These are phyloP conservation scores for Plebejus argus DNA, from an alignment of 2,888 invertebrate species.

Conservation along the genomic window DNA sequence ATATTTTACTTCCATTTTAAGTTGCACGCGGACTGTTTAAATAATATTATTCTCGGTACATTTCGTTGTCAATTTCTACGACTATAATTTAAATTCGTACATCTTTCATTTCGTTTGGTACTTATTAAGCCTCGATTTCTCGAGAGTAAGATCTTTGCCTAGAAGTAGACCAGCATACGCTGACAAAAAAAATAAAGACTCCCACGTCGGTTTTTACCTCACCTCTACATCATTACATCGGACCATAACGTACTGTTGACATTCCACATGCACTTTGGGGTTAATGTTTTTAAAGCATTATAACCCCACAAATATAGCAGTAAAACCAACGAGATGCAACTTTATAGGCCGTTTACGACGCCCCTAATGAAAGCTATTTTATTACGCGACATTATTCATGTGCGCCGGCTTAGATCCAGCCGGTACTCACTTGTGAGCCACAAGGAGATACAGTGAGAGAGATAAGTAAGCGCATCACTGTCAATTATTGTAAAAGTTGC, in stretches of 20 bases:
- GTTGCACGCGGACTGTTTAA: neutral
- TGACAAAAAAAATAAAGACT: no score
- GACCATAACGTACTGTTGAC: neutral
- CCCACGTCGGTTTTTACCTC: no score
- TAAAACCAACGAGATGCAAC: constrained; percentile 6
- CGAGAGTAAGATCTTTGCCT: no score
- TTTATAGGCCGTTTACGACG: constrained; percentile 26
- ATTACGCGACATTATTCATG: constrained; percentile 12
- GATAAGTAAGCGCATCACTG: neutral
- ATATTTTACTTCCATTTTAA: neutral
- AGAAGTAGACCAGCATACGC: no score
- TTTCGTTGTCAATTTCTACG: no score
- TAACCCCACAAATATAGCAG: constrained; percentile 1
- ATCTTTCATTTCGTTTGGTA: no score
- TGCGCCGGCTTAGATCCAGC: neutral
- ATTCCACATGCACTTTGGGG: neutral
- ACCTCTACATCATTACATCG: neutral
- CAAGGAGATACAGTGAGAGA: neutral
- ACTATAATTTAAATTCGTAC: no score
- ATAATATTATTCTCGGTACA: neutral
- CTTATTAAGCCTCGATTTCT: no score
- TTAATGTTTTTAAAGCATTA: constrained; percentile 6
- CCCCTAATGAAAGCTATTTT: constrained; percentile 23
- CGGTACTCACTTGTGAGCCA: neutral
- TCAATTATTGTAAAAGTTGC: neutral